Conservation (phyloP, 1,140 invertebrate genomes). For the Euglossa dilemma region DNA sequence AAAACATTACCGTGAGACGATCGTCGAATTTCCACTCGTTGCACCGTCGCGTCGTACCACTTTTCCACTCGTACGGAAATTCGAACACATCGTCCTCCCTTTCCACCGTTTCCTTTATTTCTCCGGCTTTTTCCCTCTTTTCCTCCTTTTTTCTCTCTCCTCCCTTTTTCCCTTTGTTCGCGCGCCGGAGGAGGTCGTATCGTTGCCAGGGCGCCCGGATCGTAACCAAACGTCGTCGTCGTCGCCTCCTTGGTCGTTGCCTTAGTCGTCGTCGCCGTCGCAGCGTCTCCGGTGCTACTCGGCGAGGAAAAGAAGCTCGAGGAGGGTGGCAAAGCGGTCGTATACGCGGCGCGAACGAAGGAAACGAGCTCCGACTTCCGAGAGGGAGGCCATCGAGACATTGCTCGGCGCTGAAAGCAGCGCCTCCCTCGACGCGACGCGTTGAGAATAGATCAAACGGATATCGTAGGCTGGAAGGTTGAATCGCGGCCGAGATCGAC, state of each 20-base stretch:
- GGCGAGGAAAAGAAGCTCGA: neutral
- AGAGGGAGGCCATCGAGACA: neutral
- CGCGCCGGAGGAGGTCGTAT: neutral
- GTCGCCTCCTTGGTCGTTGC: too few species aligned
- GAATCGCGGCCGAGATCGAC: neutral
- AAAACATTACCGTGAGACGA: slow-evolving; percentile 7
- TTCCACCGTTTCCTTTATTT: neutral
- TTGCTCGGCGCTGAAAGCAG: neutral
- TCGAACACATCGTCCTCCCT: neutral
- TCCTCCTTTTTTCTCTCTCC: neutral
- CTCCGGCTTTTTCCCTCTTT: too few species aligned
- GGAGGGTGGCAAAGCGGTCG: neutral
- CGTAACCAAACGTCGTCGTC: slow-evolving; percentile 9
- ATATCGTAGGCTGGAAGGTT: neutral
- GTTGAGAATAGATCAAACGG: neutral
- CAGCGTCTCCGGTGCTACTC: too few species aligned
- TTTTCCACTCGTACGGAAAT: neutral
- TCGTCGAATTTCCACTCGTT: neutral
- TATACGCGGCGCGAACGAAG: neutral
- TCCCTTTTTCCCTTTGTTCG: too few species aligned
- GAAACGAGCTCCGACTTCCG: neutral
- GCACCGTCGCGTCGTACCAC: neutral
- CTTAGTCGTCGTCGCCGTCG: neutral
- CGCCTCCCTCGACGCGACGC: neutral
- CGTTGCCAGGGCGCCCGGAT: neutral